Base-by-base conservation (phyloP, 2,888 invertebrate species). In the Microplitis manilae region DNA sequence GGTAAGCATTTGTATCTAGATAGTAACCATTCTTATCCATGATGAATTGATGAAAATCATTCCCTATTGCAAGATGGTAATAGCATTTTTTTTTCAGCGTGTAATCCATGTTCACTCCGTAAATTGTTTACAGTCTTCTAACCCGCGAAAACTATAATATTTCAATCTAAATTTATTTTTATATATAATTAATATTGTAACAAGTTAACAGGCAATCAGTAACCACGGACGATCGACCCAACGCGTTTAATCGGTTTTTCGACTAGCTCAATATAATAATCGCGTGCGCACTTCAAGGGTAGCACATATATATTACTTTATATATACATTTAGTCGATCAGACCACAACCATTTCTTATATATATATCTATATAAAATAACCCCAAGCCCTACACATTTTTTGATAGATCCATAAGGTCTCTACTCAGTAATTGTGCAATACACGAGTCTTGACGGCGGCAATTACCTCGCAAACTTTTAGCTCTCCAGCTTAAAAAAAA, bases 191-290 rank as follows among this genome's bases (percentile, higher is more conserved):
- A 50, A 59, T 41, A 60, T 6, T 8, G 8, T 9, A 15, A 1
- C 39, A 30, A 6, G 8, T 41, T 20, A 30, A 67, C 8, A 8
- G 30, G 39, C 5, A 41, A 73, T 81, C 81, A 84, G 83, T 83
- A 84, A 85, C 85, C 79, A 85, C 79, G 83, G 80, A 84, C 79
- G 79, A 85, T 85, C 85, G 85, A 85, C 81, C 82, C 80, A 85
- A 84, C 82, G 83, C 81, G 81, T 84, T 80, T 84, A 84, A 85
- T 81, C 81, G 81, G 78, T 80, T 77, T 83, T 83, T 79, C 83
- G 81, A 65, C 77, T 41, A 74, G 50, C 76, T 13, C 38, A 65
- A 13, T 20, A 13, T 73, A 68, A 69, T 80, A 77, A 80, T 83
- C 80, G 81, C 81, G 83, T 83, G 83, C 68, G 78, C 73, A 74